Base-by-base conservation (phyloP, 2,113 vertebrate species). In the Chionis minor region DNA sequence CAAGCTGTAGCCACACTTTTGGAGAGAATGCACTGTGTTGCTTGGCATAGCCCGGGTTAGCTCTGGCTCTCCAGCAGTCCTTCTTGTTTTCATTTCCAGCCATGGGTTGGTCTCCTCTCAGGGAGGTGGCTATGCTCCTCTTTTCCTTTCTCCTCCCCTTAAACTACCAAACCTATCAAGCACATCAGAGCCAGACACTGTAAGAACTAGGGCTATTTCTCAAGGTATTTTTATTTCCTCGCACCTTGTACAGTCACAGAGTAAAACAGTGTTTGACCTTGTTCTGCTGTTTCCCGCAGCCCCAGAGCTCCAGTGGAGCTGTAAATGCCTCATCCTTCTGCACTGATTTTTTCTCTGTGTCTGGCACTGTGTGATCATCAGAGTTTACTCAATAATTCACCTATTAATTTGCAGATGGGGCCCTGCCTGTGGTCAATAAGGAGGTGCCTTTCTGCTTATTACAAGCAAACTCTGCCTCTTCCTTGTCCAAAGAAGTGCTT, bases 111-210 rank as follows among this genome's bases (percentile, higher is more conserved):
- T 90, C 92, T 92, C 78, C 52, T 91, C 52, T 65, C 23, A 89
- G 18, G 52, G 66, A 96, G 56, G 21, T 87, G 93, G 78, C 94
- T 90, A 33, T 33, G 21, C 11, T 94, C 40, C 38, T 77, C 86
- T 89, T 92, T 96, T 91, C 84, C 84, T 92, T 96, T 79, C 87
- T 92, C 90, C 93, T 96, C 92, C 87, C 74, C 84, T 94, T 90
- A 97, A 96, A 88, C 66, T 58, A 93, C 75, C 71, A 96, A 95
- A 71, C 22, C 55, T 69, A 47, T 44, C 63, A 66, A 81, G 66
- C 38, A 72, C 62, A 77, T 58, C 28, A 49, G 79, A 62, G 42
- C 22, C 71, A 95, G 81, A 4, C 3, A 0, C 5, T 33, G 23
- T 75, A 75, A 91, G 70, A 69, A 85, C n/a, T 5, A 71, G 27